phyloP scores from a whole-genome alignment of 2,113 vertebrate species.

The Amia ocellicauda region DNA sequence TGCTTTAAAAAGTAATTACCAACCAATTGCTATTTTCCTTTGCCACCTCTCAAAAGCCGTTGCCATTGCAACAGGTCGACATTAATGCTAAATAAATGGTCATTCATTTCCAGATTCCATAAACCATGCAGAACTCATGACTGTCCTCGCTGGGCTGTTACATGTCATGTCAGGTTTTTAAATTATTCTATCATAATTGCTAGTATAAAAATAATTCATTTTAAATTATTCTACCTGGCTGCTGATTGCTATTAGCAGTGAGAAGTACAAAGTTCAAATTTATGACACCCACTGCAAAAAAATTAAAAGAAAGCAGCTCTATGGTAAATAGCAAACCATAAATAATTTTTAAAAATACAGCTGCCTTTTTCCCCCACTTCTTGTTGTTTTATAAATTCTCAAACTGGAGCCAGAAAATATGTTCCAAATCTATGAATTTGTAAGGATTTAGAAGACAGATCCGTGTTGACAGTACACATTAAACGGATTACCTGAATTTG shows the following conservation, averaged over 20 bases:
- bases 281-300: no score
- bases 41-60: constrained; percentile 9
- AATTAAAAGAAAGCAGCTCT: no score
- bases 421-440: constrained; percentile 43
- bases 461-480: constrained; percentile 45
- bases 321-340: no score
- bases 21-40: constrained; percentile 25
- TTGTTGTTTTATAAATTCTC: constrained; percentile 26
- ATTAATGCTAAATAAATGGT: constrained; percentile 45
- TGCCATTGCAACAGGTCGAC: constrained; percentile 24
- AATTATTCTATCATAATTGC: no score
- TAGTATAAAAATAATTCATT: no score
- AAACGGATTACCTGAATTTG: constrained; percentile 52
- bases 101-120: constrained; percentile 7
- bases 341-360: no score
- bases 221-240: no score
- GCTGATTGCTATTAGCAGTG: no score
- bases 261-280: no score
- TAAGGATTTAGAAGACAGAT: constrained; percentile 37
- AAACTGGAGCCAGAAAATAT: constrained; percentile 29
- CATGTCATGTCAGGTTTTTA: no score
- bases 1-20: constrained; percentile 7
- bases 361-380: no score
- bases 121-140: constrained; percentile 17
- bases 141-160: no score